Evolutionary conservation across 1,140 invertebrate species (phyloP), one percentile per base, ranked within the genome.

Genomic region (Drosophila arizonae): DNA sequence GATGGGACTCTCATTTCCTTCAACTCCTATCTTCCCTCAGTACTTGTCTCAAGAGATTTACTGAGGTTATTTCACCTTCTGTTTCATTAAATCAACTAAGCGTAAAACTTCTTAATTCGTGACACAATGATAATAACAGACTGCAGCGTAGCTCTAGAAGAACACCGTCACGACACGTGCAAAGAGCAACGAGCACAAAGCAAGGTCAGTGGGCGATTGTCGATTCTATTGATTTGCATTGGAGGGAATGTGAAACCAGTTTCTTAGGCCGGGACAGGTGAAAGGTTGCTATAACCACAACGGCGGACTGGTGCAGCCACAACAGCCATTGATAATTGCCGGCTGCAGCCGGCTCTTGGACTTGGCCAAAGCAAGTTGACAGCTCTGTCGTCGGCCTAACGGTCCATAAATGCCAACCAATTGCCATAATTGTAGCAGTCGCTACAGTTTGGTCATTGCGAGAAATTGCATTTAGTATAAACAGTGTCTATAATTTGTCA

Each of bases 341-440:
- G 79, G 66, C 66, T 68, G 17, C 39, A 50, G 73, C 46, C 63
- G 69, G 46, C 36, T 66, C 64, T 68, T 78, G 28, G 15, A 76
- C 56, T 79, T 76, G 77, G 63, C 70, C 70, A 72, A 54, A 60
- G 72, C 66, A 57, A 57, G 30, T 24, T 8, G 52, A 64, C 79
- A 81, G 66, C 68, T 81, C 68, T 76, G 76, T 6, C 81, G 21
- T 63, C 73, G 61, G 58, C 30, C 15, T 72, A 76, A 63, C 76
- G 69, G 77, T 56, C 77, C 66, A 80, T 76, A 76, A 74, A 61
- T 63, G 70, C 74, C 79, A 72, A 39, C 55, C 79, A 87, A 78
- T 82, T 75, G 82, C 82, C 79, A 88, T 87, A 87, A 87, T 87
- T 71, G 79, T 52, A 11, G 76, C 64, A 81, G 75, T 82, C 73